These are phyloP conservation scores for Blastobasis lacticolella DNA, from an alignment of 2,888 invertebrate species.

Conservation along the genomic window DNA sequence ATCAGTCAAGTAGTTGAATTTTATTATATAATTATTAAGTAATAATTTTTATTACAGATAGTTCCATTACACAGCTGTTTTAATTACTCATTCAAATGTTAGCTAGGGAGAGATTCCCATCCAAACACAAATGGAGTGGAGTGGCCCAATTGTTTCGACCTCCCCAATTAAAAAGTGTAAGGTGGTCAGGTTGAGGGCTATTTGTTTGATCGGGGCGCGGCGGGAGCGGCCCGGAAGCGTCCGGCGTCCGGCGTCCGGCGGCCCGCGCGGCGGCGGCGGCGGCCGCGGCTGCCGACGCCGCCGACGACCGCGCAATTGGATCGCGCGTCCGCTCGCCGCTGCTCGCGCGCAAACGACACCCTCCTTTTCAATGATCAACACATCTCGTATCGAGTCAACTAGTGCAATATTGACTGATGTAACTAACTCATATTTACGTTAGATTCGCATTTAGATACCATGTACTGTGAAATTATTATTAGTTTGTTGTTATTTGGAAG, in stretches of 20 bases:
- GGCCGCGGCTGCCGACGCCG: conserved; percentile 50
- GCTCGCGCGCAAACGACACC: conserved; percentile 43
- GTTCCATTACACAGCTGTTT: too few relatives aligned
- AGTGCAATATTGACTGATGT: background rate
- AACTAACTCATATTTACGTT: background rate
- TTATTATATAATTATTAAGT: too few relatives aligned
- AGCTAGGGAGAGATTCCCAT: too few relatives aligned
- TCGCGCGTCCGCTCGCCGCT: conserved; percentile 63
- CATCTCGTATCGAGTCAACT: background rate
- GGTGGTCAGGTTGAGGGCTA: conserved; percentile 45
- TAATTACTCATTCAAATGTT: too few relatives aligned
- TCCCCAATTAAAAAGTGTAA: conserved; percentile 70
- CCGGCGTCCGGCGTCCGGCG: conserved; percentile 45
- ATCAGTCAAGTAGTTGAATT: too few relatives aligned
- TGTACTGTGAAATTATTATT: too few relatives aligned
- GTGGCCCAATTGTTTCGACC: conserved; percentile 69
- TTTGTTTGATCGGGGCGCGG: conserved; percentile 27
- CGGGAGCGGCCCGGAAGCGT: conserved; percentile 50
- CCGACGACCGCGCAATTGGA: conserved; percentile 62
- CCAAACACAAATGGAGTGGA: conserved; percentile 40
- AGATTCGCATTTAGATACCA: too few relatives aligned
- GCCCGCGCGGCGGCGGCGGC: conserved; percentile 31
- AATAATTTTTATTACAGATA: background rate
- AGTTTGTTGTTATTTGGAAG: too few relatives aligned
- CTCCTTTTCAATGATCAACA: conserved; percentile 39